Conservation (phyloP, 2,797 vertebrate genomes). For the Triplophysa yarkandensis region DNA sequence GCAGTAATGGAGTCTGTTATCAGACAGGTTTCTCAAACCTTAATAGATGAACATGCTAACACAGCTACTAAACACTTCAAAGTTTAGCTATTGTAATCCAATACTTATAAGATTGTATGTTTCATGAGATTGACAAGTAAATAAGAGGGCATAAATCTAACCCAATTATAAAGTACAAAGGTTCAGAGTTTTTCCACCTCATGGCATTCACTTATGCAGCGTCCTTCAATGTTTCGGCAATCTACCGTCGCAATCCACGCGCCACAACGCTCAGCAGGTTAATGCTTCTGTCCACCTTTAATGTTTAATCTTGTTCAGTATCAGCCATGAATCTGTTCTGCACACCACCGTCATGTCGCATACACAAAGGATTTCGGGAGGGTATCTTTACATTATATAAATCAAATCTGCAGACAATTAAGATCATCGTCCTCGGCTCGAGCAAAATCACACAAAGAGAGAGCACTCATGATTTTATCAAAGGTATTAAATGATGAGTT, state of each 20-base stretch:
- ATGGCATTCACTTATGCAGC: slow-evolving; percentile 28
- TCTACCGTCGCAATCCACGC: slow-evolving; percentile 32
- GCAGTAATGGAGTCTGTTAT: background rate
- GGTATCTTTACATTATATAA: slow-evolving; percentile 26
- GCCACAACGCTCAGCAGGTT: slow-evolving; percentile 51
- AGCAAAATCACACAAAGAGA: slow-evolving; percentile 28
- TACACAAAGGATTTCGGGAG: slow-evolving; percentile 11
- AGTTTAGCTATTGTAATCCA: background rate
- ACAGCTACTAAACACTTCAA: background rate
- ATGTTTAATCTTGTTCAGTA: slow-evolving; percentile 35
- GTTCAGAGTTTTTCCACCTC: slow-evolving; percentile 41
- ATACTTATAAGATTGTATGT: background rate
- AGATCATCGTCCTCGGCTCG: slow-evolving; percentile 14
- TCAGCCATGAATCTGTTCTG: slow-evolving; percentile 34
- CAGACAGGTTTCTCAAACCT: background rate
- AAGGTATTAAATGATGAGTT: slow-evolving; percentile 36
- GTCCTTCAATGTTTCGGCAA: slow-evolving; percentile 36
- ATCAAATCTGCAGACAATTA: slow-evolving; percentile 27
- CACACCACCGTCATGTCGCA: slow-evolving; percentile 31
- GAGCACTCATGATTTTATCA: slow-evolving; percentile 9
- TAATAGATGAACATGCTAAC: background rate
- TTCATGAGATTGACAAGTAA: background rate
- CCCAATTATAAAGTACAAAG: slow-evolving; percentile 29
- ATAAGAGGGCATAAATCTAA: background rate
- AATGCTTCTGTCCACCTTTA: slow-evolving; percentile 44